Percentiles rank a stretch among this genome's conserved stretches.
These are phyloP conservation scores for Latheticus oryzae DNA, from an alignment of 2,888 invertebrate species.

Conservation along the genomic window DNA sequence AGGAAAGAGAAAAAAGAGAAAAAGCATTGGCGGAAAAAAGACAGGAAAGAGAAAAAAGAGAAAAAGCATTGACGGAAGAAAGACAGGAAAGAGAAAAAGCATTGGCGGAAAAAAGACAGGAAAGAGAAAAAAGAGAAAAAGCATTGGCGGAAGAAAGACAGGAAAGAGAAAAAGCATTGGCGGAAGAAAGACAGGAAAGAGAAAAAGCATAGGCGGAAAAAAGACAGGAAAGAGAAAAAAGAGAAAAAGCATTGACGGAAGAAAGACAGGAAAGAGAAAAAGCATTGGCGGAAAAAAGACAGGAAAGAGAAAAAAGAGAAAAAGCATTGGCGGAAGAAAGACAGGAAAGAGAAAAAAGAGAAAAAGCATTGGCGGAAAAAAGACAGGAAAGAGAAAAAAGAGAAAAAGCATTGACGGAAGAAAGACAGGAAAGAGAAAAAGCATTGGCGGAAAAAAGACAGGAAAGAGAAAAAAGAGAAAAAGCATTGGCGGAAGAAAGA, in stretches of 20 bases:
- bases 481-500: constrained; percentile 4
- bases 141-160: constrained; percentile 5
- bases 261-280: constrained; percentile 8
- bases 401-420: constrained; percentile 1
- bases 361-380: too few relatives aligned
- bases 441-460: neutral
- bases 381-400: constrained; percentile 6
- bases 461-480: constrained; percentile 7
- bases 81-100: constrained; percentile 4
- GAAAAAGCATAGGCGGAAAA: too few relatives aligned
- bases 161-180: constrained; percentile 4
- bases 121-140: constrained; percentile 11
- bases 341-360: constrained; percentile 9
- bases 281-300: constrained; percentile 1
- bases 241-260: neutral
- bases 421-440: constrained; percentile 9
- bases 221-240: constrained; percentile 8
- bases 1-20: constrained; percentile 6
- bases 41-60: constrained; percentile 9
- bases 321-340: constrained; percentile 4
- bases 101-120: constrained; percentile 1
- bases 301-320: constrained; percentile 1
- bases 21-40: constrained; percentile 2
- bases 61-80: too few relatives aligned
- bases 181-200: constrained; percentile 4